Evolutionary conservation across 2,797 vertebrate species (phyloP).

Genomic region (Zenarchopterus dispar): DNA sequence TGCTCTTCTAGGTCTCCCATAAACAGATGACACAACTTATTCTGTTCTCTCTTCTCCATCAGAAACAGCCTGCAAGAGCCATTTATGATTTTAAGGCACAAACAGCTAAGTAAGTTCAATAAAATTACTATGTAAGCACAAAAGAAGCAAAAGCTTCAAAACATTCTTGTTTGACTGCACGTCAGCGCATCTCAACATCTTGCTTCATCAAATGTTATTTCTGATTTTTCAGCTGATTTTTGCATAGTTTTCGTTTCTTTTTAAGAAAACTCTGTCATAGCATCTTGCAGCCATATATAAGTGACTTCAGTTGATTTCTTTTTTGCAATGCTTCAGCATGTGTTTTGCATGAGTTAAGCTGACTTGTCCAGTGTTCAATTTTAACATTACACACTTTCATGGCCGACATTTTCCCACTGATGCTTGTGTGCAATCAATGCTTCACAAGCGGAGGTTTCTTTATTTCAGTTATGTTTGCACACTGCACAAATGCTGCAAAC

Average conservation of each 20-base stretch:
- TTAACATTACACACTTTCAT: conserved; percentile 15
- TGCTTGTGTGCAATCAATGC: conserved; percentile 2
- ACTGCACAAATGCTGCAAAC: too few relatives aligned
- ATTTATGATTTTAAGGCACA: conserved; percentile 99
- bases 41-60: conserved; percentile 86
- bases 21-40: conserved; percentile 86
- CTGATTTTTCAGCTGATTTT: not conserved
- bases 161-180: conserved; percentile 33
- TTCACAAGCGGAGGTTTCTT: not conserved
- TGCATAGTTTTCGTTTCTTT: conserved; percentile 16
- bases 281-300: conserved; percentile 2
- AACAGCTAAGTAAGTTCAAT: conserved; percentile 95
- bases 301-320: conserved; percentile 15
- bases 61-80: conserved; percentile 96
- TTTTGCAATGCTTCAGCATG: not conserved
- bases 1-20: conserved; percentile 79
- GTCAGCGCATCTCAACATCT: conserved; percentile 4
- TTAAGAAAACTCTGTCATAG: not conserved
- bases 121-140: conserved; percentile 2
- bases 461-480: too few relatives aligned
- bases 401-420: conserved; percentile 22
- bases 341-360: conserved; percentile 27
- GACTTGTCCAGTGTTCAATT: not conserved
- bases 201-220: conserved; percentile 16
- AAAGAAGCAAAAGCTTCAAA: conserved; percentile 10